Evolutionary conservation across 2,888 invertebrate species (phyloP).

Genomic region (Tachina lurida): DNA sequence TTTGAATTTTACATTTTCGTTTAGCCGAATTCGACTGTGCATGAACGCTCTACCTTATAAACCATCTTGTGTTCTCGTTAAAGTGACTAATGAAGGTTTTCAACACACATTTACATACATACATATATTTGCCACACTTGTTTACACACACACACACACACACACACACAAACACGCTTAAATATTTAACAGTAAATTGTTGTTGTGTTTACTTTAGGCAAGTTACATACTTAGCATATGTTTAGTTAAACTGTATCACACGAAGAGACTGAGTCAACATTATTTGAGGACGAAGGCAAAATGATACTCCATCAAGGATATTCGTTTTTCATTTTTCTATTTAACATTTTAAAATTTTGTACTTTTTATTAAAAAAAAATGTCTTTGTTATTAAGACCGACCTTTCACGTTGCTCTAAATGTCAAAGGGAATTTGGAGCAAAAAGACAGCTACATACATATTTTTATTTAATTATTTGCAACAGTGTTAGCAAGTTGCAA

Average conservation of each 20-base stretch:
- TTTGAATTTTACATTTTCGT: no score
- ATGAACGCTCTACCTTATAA: background rate
- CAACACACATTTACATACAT: background rate
- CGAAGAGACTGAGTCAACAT: conserved; percentile 11
- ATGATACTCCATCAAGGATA: conserved; percentile 34
- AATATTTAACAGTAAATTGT: background rate
- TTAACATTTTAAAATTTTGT: conserved; percentile 19
- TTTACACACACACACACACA: background rate
- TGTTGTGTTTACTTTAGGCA: conserved; percentile 15
- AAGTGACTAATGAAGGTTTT: conserved; percentile 59
- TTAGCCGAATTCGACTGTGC: no score
- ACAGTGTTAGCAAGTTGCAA: conserved; percentile 57
- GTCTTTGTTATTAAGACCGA: conserved; percentile 35
- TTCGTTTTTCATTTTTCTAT: background rate
- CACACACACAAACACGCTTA: background rate
- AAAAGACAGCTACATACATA: conserved; percentile 42
- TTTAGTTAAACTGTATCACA: conserved; percentile 52
- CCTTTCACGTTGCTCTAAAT: conserved; percentile 32
- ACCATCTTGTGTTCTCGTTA: conserved; percentile 26
- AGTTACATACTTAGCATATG: conserved; percentile 54
- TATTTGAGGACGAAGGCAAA: background rate
- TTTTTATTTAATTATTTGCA: conserved; percentile 67
- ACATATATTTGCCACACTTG: background rate
- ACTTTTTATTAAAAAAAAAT: conserved; percentile 24
- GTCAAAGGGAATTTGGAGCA: conserved; percentile 44